These are phyloP conservation scores for Eretmochelys imbricata DNA, from an alignment of 2,113 vertebrate species.

Conservation along the genomic window DNA sequence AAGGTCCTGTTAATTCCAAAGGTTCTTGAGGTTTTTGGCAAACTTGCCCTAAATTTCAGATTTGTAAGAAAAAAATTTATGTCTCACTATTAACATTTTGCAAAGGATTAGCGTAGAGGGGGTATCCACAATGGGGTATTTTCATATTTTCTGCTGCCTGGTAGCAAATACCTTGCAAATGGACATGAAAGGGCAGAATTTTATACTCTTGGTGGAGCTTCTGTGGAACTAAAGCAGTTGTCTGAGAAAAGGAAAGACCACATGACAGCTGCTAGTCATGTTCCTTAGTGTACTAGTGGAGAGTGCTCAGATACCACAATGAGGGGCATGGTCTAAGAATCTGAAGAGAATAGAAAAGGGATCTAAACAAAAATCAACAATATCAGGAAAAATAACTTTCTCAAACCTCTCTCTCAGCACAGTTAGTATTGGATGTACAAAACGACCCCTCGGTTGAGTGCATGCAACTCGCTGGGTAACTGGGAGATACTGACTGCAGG, in stretches of 20 bases:
- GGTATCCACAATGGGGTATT: not conserved
- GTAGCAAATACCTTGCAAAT: constrained; percentile 5
- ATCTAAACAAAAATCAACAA: not conserved
- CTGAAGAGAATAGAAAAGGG: not conserved
- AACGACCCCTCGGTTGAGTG: not conserved
- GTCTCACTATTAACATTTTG: constrained; percentile 5
- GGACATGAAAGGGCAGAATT: not conserved
- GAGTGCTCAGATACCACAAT: not conserved
- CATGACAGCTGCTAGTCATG: not conserved
- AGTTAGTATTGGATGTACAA: not conserved
- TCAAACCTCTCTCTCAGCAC: not conserved
- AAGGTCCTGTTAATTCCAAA: not conserved
- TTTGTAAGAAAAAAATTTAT: not conserved
- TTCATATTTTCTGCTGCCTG: constrained; percentile 10
- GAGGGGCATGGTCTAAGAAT: not conserved
- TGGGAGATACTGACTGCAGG: not conserved
- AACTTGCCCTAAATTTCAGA: constrained; percentile 17
- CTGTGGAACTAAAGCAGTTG: constrained; percentile 1
- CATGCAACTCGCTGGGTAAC: not conserved
- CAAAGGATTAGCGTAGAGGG: not conserved
- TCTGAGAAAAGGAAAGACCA: constrained; percentile 15
- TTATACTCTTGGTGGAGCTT: not conserved
- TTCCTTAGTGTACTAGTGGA: not conserved
- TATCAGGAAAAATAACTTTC: constrained; percentile 1
- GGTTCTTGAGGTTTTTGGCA: constrained; percentile 15